Conservation (phyloP, 2,113 vertebrate genomes). For the human (Homo sapiens) region DNA sequence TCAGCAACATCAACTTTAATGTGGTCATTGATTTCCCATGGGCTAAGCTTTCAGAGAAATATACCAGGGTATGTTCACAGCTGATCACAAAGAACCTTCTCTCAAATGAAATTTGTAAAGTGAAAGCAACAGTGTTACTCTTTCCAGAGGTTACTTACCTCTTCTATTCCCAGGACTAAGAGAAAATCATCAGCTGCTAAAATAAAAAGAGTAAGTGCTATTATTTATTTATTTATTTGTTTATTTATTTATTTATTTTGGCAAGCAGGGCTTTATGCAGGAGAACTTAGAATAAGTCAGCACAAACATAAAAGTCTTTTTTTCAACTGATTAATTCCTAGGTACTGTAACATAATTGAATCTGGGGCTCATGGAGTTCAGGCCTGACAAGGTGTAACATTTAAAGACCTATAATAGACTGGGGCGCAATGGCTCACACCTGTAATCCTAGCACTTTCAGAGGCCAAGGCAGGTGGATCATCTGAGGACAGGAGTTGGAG, state of each 20-base stretch:
- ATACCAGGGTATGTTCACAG: not conserved
- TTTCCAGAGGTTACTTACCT: not conserved
- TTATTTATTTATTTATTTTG: no score
- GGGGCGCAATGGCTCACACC: no score
- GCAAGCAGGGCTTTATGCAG: not conserved
- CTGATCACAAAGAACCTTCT: not conserved
- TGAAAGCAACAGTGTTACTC: not conserved
- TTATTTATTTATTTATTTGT: not conserved
- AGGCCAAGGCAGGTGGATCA: no score
- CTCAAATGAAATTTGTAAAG: not conserved
- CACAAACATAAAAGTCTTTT: not conserved
- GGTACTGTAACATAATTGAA: not conserved
- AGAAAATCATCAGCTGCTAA: not conserved
- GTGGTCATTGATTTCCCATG: not conserved
- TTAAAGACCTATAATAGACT: not conserved
- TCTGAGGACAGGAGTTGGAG: no score
- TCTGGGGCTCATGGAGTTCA: not conserved
- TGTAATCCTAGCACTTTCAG: no score
- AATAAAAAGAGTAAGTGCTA: not conserved
- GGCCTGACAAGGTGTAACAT: not conserved
- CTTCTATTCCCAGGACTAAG: not conserved
- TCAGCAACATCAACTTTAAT: not conserved
- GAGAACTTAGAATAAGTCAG: not conserved
- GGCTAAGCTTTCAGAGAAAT: not conserved
- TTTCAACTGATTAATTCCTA: not conserved